phyloP scores from a whole-genome alignment of 2,888 invertebrate species.

The Cosmopolites sordidus region DNA sequence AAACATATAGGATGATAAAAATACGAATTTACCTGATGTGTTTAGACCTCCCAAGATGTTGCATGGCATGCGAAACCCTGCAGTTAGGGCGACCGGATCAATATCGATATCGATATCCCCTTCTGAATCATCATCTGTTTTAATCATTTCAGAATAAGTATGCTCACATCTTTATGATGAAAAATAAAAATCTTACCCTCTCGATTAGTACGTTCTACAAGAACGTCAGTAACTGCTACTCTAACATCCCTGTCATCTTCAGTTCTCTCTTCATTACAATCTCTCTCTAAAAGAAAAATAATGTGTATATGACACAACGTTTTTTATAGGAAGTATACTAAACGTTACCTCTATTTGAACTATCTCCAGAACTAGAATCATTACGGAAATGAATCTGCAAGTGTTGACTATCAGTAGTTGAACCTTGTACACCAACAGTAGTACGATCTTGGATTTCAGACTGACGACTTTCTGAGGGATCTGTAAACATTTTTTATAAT shows the following conservation, averaged over 20 bases:
- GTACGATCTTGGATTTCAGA: constrained; percentile 6
- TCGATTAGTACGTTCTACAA: constrained; percentile 14
- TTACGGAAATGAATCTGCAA: constrained; percentile 17
- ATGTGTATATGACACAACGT: not conserved
- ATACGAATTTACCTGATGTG: constrained; percentile 8
- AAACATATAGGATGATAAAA: constrained; percentile 1
- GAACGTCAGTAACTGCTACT: constrained; percentile 14
- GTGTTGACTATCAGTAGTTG: constrained; percentile 1
- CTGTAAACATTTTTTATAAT: not conserved
- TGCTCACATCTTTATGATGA: too few relatives aligned
- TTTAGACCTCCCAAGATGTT: constrained; percentile 14
- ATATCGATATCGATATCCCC: constrained; percentile 20
- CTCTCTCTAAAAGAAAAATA: not conserved
- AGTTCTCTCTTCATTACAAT: not conserved
- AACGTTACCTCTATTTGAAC: constrained; percentile 20
- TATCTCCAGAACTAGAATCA: constrained; percentile 21
- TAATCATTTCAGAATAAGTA: constrained; percentile 6
- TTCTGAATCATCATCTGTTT: constrained; percentile 16
- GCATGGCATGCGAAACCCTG: constrained; percentile 14
- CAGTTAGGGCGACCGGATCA: constrained; percentile 14
- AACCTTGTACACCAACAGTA: constrained; percentile 1
- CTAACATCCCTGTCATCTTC: constrained; percentile 3
- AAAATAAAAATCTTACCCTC: constrained; percentile 10
- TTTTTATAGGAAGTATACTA: not conserved
- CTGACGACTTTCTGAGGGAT: constrained; percentile 3